Conservation (phyloP, 2,113 vertebrate genomes). For the Alexandromys fortis region DNA sequence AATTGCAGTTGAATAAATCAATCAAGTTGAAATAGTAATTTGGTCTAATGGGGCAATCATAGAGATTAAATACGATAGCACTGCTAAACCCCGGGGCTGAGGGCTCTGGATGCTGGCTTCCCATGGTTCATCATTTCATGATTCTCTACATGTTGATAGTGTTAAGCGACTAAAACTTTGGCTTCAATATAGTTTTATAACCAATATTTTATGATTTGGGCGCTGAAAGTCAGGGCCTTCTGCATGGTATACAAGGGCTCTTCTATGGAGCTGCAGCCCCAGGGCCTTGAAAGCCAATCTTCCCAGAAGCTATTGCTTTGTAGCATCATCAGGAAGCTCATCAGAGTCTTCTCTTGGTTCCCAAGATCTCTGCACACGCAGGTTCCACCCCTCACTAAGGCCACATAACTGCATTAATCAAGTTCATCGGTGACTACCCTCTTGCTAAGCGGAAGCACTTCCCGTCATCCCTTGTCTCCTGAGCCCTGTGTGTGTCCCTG, state of each 20-base stretch:
- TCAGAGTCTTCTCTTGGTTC: background rate
- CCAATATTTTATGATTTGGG: background rate
- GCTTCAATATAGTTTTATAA: background rate
- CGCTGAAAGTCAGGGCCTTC: background rate
- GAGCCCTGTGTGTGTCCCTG: no score
- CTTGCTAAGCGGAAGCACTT: background rate
- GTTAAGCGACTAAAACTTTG: background rate
- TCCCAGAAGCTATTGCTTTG: background rate
- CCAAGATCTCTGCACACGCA: background rate
- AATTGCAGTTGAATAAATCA: constrained; percentile 11
- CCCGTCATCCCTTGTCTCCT: background rate
- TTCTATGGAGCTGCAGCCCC: background rate
- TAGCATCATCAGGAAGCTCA: background rate
- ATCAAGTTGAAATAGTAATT: background rate
- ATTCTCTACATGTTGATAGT: background rate
- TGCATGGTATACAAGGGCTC: background rate
- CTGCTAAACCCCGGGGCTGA: background rate
- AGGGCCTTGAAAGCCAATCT: background rate
- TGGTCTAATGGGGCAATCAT: background rate
- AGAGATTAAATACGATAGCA: background rate
- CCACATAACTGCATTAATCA: background rate
- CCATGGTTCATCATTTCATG: background rate
- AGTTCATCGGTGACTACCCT: background rate
- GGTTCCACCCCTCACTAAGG: background rate
- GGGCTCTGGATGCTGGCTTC: background rate